phyloP scores from a whole-genome alignment of 2,113 vertebrate genomes.

The Prochilodus magdalenae region DNA sequence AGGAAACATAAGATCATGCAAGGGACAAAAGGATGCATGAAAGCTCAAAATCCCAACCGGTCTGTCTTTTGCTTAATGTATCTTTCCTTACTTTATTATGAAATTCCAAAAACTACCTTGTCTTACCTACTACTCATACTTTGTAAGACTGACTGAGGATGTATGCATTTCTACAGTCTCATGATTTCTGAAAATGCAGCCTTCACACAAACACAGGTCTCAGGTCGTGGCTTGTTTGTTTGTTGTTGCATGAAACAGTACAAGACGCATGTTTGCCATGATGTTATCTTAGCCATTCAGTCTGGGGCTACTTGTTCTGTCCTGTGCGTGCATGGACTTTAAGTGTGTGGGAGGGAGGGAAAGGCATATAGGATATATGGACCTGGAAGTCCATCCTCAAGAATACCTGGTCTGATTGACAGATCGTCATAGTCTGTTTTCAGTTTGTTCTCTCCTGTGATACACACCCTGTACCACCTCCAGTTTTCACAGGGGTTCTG shows the following conservation, averaged over 20 bases:
- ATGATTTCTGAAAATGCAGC: no score
- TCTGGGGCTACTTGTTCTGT: neutral
- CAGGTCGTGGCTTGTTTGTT: neutral
- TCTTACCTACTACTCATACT: no score
- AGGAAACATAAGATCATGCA: no score
- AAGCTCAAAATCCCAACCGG: no score
- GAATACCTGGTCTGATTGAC: neutral
- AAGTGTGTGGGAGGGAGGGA: neutral
- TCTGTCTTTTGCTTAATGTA: no score
- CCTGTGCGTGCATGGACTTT: neutral
- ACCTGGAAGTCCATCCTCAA: neutral
- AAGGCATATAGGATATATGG: no score
- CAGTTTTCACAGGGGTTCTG: neutral
- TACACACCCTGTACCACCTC: neutral
- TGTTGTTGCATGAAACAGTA: neutral
- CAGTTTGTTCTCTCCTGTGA: neutral
- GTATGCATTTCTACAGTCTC: no score
- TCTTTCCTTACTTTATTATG: no score
- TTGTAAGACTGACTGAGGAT: no score
- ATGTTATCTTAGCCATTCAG: neutral
- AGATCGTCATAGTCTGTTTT: neutral
- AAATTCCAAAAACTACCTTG: no score
- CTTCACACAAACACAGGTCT: conserved; percentile 2
- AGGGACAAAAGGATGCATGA: no score
- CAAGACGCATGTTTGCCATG: neutral